Conservation (phyloP, 2,113 vertebrate species). For the Opisthocomus hoazin region DNA sequence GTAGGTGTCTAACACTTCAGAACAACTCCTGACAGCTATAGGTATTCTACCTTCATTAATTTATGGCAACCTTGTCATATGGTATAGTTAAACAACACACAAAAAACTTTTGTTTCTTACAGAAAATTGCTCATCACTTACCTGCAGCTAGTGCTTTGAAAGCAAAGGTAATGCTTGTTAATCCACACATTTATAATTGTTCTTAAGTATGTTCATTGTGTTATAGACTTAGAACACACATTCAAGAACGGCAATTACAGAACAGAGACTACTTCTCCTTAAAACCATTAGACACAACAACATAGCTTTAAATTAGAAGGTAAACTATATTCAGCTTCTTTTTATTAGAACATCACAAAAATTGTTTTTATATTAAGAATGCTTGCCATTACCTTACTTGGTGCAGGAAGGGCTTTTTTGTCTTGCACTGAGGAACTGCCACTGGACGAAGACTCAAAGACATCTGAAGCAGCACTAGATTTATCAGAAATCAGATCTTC, state of each 20-base stretch:
- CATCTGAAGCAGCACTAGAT: constrained; percentile 64
- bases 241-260: neutral
- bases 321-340: neutral
- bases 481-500: constrained; percentile 73
- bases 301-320: neutral
- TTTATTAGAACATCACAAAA: neutral
- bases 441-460: constrained; percentile 68
- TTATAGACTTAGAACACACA: neutral
- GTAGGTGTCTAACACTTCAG: neutral
- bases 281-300: neutral
- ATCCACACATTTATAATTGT: neutral
- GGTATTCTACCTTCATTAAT: neutral
- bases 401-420: constrained; percentile 63
- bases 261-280: neutral
- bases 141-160: neutral
- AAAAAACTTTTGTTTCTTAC: neutral
- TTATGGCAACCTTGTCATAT: neutral
- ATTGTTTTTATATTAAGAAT: neutral
- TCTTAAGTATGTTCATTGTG: neutral
- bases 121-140: neutral
- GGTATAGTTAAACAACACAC: neutral
- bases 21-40: neutral
- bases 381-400: constrained; percentile 75
- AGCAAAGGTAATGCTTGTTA: neutral
- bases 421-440: constrained; percentile 45